A percentile compares a stretch with the other conserved stretches of the same genome.
Evolutionary conservation across 2,113 vertebrate genomes (phyloP).

Genomic region (Heteronetta atricapilla): DNA sequence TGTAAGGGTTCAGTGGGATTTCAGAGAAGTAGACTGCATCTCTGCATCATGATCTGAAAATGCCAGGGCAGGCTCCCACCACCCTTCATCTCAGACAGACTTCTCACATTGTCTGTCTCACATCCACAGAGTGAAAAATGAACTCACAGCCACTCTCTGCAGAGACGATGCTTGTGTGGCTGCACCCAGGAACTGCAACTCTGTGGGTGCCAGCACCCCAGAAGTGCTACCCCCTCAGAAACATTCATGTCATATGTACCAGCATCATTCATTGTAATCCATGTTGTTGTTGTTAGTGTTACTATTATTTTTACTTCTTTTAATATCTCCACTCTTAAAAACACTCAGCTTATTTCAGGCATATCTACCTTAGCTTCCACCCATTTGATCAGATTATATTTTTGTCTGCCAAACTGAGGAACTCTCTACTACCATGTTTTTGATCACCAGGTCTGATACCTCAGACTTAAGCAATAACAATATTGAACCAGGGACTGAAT

Average conservation of each 20-base stretch:
- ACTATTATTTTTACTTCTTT: background rate
- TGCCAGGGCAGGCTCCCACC: background rate
- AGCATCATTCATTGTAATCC: background rate
- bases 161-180: background rate
- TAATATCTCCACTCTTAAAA: background rate
- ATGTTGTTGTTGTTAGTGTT: background rate
- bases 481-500: background rate
- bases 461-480: conserved; percentile 11
- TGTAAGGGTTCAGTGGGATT: background rate
- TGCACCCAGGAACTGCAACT: background rate
- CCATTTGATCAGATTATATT: background rate
- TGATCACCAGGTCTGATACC: conserved; percentile 2
- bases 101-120: background rate
- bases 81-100: background rate
- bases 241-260: background rate
- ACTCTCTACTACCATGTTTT: background rate
- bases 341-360: background rate
- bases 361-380: background rate
- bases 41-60: background rate
- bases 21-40: background rate
- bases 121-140: background rate
- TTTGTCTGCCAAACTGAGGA: conserved; percentile 10
- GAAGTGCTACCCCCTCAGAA: background rate
- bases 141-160: background rate
- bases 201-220: background rate